Conservation (phyloP, 2,797 vertebrate species). For the Bradypodion pumilum region DNA sequence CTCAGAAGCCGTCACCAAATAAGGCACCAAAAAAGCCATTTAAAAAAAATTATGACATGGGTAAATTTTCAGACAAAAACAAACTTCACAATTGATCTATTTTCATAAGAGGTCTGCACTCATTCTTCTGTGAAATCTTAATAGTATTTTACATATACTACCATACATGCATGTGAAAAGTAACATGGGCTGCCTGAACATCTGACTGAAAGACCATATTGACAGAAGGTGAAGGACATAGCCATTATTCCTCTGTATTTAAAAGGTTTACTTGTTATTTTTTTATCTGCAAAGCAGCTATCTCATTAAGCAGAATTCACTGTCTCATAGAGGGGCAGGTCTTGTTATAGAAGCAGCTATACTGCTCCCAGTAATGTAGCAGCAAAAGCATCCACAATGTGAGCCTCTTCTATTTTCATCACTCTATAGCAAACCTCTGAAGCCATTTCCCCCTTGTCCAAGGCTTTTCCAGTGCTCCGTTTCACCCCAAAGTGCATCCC, state of each 20-base stretch:
- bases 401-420: no score
- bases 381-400: not conserved
- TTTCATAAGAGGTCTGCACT: not conserved
- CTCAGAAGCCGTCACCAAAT: not conserved
- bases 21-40: not conserved
- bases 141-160: not conserved
- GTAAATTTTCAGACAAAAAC: not conserved
- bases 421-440: no score
- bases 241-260: not conserved
- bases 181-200: not conserved
- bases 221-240: not conserved
- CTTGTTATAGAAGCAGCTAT: not conserved
- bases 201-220: not conserved
- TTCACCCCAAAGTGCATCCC: no score
- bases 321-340: not conserved
- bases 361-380: not conserved
- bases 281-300: not conserved
- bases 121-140: not conserved
- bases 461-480: no score
- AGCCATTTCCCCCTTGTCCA: no score
- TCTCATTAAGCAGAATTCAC: not conserved
- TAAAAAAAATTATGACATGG: no score
- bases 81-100: not conserved
- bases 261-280: not conserved
- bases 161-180: not conserved